Percentiles rank a stretch among this genome's conserved stretches.
Evolutionary conservation across 2,888 invertebrate genomes (phyloP).

Genomic region (Ectropis crepuscularia): DNA sequence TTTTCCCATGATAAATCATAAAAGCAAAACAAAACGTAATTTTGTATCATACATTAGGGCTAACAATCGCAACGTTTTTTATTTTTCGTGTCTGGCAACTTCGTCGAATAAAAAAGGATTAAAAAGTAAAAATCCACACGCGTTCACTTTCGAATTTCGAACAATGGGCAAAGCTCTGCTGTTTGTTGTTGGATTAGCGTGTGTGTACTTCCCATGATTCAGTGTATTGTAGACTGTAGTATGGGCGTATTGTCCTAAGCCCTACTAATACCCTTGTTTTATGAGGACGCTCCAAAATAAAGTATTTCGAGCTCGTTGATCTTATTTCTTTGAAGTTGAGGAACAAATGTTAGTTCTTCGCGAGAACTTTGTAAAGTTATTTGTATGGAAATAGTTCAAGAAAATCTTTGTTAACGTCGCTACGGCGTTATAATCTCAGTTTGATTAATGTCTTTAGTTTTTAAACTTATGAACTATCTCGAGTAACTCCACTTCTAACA

Average conservation of each 20-base stretch:
- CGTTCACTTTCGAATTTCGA: constrained; percentile 58
- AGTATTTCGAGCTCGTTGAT: constrained; percentile 38
- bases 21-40: constrained; percentile 31
- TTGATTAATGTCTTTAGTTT: background rate
- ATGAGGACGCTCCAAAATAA: constrained; percentile 39
- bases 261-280: constrained; percentile 41
- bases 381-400: constrained; percentile 15
- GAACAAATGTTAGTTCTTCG: constrained; percentile 23
- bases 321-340: constrained; percentile 38
- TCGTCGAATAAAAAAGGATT: constrained; percentile 46
- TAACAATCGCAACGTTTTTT: constrained; percentile 30
- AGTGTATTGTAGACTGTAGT: constrained; percentile 42
- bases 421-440: background rate
- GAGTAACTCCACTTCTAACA: no score
- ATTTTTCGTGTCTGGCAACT: constrained; percentile 42
- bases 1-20: constrained; percentile 23
- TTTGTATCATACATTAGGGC: constrained; percentile 28
- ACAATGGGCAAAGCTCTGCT: constrained; percentile 64
- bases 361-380: constrained; percentile 32
- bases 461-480: no score
- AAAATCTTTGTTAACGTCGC: constrained; percentile 8
- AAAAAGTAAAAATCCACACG: constrained; percentile 55
- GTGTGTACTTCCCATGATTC: constrained; percentile 76
- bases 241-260: constrained; percentile 40
- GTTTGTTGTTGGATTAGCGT: constrained; percentile 73